Evolutionary conservation across 2,113 vertebrate genomes (phyloP).

Genomic region (Albula goreensis): DNA sequence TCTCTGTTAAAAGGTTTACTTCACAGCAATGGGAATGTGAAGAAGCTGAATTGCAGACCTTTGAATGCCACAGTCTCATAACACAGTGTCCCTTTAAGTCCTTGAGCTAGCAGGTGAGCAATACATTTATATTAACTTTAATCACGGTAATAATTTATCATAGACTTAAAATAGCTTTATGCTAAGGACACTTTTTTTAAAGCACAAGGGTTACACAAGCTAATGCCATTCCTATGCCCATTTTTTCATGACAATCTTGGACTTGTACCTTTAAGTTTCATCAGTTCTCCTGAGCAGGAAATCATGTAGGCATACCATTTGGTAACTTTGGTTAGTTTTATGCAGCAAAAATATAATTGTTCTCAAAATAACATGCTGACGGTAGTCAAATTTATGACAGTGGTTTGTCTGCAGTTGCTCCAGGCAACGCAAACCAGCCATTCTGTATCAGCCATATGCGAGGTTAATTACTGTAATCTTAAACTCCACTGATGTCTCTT

Average conservation of each 20-base stretch:
- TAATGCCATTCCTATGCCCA: not conserved
- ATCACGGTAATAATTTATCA: not conserved
- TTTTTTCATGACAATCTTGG: not conserved
- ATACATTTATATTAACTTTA: not conserved
- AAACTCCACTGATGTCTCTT: conserved; percentile 6
- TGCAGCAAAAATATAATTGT: not conserved
- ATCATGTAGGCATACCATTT: not conserved
- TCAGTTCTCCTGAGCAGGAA: not conserved
- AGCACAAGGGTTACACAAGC: not conserved
- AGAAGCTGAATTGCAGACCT: not conserved
- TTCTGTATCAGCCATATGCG: conserved; percentile 9
- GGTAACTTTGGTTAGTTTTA: not conserved
- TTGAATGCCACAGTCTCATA: no score
- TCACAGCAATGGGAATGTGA: not conserved
- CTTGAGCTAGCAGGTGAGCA: not conserved
- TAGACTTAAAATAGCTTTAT: not conserved
- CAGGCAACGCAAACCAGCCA: not conserved
- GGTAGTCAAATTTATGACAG: not conserved
- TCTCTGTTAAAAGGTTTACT: not conserved
- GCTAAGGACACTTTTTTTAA: not conserved
- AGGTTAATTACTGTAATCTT: conserved; percentile 9
- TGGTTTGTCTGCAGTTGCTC: conserved; percentile 13
- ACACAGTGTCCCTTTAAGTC: not conserved
- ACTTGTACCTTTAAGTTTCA: not conserved
- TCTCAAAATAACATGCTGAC: conserved; percentile 6